phyloP scores from a whole-genome alignment of 2,888 invertebrate species.

The Philaethria dido region DNA sequence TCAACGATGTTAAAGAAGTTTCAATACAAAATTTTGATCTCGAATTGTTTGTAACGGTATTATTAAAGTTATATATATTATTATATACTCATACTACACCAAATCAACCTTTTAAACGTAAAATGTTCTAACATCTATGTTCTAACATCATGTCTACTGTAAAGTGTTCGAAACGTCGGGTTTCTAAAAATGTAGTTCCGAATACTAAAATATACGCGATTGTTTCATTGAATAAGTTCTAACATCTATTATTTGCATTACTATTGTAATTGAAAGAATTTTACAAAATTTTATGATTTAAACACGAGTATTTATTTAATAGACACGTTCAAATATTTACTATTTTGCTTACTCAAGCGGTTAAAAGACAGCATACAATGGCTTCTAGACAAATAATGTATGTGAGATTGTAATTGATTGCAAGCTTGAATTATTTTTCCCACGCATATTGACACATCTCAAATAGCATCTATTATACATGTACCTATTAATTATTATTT shows the following conservation, averaged over 20 bases:
- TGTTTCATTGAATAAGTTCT: too few relatives aligned
- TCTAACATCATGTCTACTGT: too few relatives aligned
- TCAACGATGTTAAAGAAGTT: too few relatives aligned
- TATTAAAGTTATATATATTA: too few relatives aligned
- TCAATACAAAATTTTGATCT: too few relatives aligned
- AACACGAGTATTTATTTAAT: neutral
- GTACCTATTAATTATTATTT: conserved; percentile 11
- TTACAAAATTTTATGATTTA: neutral
- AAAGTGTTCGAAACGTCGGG: too few relatives aligned
- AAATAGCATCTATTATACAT: conserved; percentile 1
- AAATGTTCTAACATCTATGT: too few relatives aligned
- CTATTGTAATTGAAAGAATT: neutral
- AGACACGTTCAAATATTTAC: conserved; percentile 26
- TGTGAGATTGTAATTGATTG: conserved; percentile 26
- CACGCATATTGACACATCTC: conserved; percentile 32
- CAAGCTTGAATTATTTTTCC: conserved; percentile 35
- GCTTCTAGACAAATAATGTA: conserved; percentile 36
- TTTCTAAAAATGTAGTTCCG: too few relatives aligned
- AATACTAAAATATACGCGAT: too few relatives aligned
- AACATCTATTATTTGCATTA: neutral
- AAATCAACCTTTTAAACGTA: too few relatives aligned
- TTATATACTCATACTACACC: too few relatives aligned
- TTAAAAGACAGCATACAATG: conserved; percentile 31
- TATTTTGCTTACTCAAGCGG: conserved; percentile 36
- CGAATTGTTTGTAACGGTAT: too few relatives aligned